A percentile compares a stretch with the other conserved stretches of the same genome.
These are phyloP conservation scores for Okamejei kenojei DNA, from an alignment of 2,797 vertebrate species.

Conservation along the genomic window DNA sequence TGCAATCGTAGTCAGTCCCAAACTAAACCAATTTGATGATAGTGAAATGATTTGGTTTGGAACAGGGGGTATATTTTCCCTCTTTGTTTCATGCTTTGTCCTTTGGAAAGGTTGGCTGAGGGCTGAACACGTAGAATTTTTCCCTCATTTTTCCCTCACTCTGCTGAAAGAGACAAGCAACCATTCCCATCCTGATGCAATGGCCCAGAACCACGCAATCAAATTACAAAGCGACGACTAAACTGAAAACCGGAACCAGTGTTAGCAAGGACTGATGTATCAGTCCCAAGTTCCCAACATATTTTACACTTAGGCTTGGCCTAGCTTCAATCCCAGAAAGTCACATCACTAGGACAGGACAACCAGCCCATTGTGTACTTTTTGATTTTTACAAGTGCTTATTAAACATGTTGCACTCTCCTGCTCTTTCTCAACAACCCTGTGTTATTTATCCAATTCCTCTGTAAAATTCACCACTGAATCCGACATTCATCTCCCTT, in stretches of 20 bases:
- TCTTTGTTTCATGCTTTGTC: neutral
- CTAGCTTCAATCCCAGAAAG: too few species aligned
- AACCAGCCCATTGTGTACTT: neutral
- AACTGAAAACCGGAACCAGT: neutral
- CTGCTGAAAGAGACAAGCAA: neutral
- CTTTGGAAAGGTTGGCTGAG: neutral
- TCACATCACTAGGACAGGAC: neutral
- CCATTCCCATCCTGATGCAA: neutral
- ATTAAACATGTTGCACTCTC: too few species aligned
- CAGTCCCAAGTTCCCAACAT: neutral
- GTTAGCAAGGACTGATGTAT: neutral
- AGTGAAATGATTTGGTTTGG: neutral
- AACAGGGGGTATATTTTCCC: neutral
- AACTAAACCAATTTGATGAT: neutral
- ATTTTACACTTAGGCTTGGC: neutral
- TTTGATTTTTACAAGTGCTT: neutral
- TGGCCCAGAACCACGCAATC: neutral
- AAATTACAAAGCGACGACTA: neutral
- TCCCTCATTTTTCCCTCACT: neutral
- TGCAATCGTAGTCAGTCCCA: neutral
- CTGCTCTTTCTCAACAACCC: too few species aligned
- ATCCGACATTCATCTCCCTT: neutral
- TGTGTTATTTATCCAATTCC: neutral
- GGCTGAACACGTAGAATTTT: neutral
- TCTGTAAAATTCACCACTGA: neutral